A percentile compares a stretch with the other conserved stretches of the same genome.
Evolutionary conservation across 2,113 vertebrate species (phyloP).

Genomic region (Caretta caretta): DNA sequence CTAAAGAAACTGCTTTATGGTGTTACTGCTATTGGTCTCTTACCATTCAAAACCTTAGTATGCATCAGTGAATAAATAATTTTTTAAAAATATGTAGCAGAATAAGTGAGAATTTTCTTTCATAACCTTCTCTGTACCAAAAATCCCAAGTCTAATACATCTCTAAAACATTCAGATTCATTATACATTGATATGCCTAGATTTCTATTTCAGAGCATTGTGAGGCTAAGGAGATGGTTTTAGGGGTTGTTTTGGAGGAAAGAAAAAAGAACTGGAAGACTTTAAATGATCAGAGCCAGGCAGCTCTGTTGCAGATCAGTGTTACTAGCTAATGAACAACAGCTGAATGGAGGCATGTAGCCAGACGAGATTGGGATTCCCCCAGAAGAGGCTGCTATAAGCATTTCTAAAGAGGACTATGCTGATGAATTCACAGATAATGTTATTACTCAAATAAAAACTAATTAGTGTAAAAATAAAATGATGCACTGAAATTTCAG

Average conservation of each 20-base stretch:
- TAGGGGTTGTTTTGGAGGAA: neutral
- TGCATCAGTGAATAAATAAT: neutral
- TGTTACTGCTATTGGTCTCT: neutral
- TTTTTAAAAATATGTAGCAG: neutral
- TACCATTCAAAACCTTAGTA: neutral
- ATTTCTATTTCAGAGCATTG: rapidly evolving
- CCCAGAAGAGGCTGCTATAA: neutral
- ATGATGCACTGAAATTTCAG: neutral
- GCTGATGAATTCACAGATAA: neutral
- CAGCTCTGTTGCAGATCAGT: neutral
- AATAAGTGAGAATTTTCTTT: neutral
- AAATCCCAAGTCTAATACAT: neutral
- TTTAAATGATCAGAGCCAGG: neutral
- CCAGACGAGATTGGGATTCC: neutral
- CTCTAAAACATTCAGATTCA: neutral
- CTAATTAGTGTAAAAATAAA: neutral
- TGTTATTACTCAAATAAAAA: rapidly evolving
- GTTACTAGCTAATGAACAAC: neutral
- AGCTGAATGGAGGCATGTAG: neutral
- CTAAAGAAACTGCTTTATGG: neutral
- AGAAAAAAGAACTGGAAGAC: neutral
- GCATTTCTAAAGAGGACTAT: neutral
- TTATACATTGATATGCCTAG: neutral
- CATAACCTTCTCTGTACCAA: neutral
- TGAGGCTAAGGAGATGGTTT: neutral